phyloP scores from a whole-genome alignment of 2,113 vertebrate genomes.

The Eclectus roratus region DNA sequence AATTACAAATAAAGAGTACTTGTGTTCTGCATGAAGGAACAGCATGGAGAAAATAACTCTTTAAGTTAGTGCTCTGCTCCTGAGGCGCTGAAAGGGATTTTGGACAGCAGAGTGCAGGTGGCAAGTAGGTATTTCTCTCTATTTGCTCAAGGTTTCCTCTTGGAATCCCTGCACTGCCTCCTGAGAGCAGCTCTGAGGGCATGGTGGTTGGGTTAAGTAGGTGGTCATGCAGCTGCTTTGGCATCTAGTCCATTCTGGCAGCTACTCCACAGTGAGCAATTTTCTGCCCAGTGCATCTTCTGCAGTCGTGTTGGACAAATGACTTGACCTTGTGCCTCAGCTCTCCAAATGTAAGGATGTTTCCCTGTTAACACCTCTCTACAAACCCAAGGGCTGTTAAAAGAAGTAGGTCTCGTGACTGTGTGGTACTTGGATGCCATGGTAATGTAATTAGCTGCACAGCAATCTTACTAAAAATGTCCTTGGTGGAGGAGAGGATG shows the following conservation, averaged over 20 bases:
- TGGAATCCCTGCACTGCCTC: neutral
- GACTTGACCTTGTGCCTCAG: neutral
- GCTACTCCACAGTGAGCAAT: neutral
- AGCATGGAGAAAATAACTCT: neutral
- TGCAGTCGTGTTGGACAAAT: neutral
- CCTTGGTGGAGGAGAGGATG: conserved; percentile 21
- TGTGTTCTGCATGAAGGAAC: neutral
- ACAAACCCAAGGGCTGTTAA: conserved; percentile 15
- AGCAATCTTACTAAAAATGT: conserved; percentile 60
- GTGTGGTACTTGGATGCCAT: conserved; percentile 60
- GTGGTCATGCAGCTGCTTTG: neutral
- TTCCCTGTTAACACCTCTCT: neutral
- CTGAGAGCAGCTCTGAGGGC: neutral
- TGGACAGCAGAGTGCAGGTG: neutral
- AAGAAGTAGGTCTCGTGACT: conserved; percentile 45
- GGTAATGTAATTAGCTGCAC: conserved; percentile 52
- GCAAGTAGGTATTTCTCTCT: neutral
- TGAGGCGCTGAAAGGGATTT: neutral
- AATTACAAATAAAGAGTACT: neutral
- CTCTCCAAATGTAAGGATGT: neutral
- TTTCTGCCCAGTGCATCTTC: neutral
- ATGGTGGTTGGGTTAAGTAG: neutral
- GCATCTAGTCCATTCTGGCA: neutral
- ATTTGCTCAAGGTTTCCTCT: neutral
- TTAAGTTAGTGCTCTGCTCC: neutral